These are phyloP conservation scores for Tetanocera ferruginea DNA, from an alignment of 2,888 invertebrate genomes.

Conservation along the genomic window DNA sequence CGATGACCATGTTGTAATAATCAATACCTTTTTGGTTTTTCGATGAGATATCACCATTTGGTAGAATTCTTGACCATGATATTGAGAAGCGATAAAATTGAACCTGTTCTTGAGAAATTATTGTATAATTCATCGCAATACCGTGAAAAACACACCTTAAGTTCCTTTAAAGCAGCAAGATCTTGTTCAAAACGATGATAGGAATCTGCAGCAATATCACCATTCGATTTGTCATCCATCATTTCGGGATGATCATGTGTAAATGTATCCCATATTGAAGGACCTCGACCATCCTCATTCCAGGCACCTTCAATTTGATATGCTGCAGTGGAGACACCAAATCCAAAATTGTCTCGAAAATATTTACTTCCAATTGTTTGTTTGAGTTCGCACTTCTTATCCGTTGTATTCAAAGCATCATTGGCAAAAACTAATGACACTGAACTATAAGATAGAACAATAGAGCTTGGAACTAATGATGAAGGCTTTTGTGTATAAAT, in stretches of 20 bases:
- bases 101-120: no score
- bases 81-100: slow-evolving; percentile 74
- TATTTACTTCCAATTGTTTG: slow-evolving; percentile 45
- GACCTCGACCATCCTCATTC: slow-evolving; percentile 70
- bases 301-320: slow-evolving; percentile 62
- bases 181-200: slow-evolving; percentile 75
- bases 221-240: slow-evolving; percentile 71
- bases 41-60: slow-evolving; percentile 72
- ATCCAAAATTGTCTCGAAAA: slow-evolving; percentile 56
- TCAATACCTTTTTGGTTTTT: slow-evolving; percentile 75
- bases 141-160: slow-evolving; percentile 68
- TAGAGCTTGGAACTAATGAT: no score
- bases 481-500: no score
- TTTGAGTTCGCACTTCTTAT: slow-evolving; percentile 40
- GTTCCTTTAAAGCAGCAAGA: slow-evolving; percentile 71
- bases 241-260: slow-evolving; percentile 62
- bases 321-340: slow-evolving; percentile 60
- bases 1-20: slow-evolving; percentile 77
- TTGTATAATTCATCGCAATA: no score
- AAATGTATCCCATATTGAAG: slow-evolving; percentile 72
- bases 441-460: no score
- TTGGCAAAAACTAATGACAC: no score
- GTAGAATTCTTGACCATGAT: slow-evolving; percentile 77
- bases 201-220: slow-evolving; percentile 75
- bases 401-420: no score